These are phyloP conservation scores for Syrrhaptes paradoxus DNA, from an alignment of 2,113 vertebrate genomes.

Conservation along the genomic window DNA sequence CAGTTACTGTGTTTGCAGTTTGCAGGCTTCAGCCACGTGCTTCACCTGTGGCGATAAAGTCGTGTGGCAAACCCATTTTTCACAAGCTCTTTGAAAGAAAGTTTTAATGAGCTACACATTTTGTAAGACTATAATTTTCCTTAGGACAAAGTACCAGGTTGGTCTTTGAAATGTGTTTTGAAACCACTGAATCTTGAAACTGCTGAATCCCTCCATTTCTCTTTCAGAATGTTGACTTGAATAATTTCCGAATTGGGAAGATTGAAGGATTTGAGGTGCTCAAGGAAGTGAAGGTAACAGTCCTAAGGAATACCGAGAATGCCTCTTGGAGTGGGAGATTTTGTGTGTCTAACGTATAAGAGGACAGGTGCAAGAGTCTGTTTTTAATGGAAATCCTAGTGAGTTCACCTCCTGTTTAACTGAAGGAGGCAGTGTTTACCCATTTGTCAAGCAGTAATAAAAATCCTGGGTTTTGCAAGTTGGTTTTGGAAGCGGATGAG, in stretches of 20 bases:
- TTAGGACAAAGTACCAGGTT: not conserved
- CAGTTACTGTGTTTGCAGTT: not conserved
- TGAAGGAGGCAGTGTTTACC: not conserved
- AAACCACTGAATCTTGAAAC: not conserved
- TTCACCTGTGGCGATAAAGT: not conserved
- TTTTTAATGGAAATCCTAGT: not conserved
- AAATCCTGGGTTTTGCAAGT: not conserved
- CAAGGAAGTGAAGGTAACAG: conserved; percentile 91
- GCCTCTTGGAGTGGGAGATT: not conserved
- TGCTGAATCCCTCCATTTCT: not conserved
- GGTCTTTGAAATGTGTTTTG: not conserved
- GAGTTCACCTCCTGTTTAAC: not conserved
- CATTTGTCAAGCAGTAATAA: not conserved
- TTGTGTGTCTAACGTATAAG: not conserved
- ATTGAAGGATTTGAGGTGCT: conserved; percentile 96
- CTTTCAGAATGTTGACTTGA: conserved; percentile 93
- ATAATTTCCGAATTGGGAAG: conserved; percentile 96
- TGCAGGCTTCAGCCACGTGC: fast-evolving
- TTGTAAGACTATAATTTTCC: not conserved
- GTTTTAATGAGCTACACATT: not conserved
- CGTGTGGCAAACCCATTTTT: not conserved
- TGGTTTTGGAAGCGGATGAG: not conserved
- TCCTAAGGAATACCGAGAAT: not conserved
- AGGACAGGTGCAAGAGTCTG: not conserved
- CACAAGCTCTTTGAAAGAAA: not conserved